A percentile compares a stretch with the other conserved stretches of the same genome.
Conservation (phyloP, 2,888 invertebrate genomes). For the Agapostemon virescens region DNA sequence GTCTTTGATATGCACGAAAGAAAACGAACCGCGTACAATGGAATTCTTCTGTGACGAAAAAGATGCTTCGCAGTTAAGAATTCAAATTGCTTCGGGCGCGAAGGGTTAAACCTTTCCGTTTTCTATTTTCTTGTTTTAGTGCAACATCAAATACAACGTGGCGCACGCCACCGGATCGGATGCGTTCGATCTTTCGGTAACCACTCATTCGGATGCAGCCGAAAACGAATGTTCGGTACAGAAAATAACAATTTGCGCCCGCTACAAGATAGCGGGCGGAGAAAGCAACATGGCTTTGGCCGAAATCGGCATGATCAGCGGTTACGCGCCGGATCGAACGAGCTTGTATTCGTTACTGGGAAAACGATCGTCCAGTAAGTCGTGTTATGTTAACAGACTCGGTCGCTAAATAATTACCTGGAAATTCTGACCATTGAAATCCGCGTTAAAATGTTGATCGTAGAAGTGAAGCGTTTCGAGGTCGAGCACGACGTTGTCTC, state of each 20-base stretch:
- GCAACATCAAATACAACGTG: slow-evolving; percentile 82
- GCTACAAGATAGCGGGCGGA: slow-evolving; percentile 79
- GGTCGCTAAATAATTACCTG: not conserved
- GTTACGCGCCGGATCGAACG: slow-evolving; percentile 84
- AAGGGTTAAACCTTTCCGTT: not conserved
- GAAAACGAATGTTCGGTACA: slow-evolving; percentile 81
- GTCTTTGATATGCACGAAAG: too few relatives aligned
- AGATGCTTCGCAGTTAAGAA: too few relatives aligned
- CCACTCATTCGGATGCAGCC: slow-evolving; percentile 78
- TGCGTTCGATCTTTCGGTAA: slow-evolving; percentile 82
- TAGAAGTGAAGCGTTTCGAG: slow-evolving; percentile 82
- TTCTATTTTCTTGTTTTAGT: slow-evolving; percentile 74
- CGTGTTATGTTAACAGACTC: slow-evolving; percentile 12
- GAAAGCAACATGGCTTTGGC: slow-evolving; percentile 83
- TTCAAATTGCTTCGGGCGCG: too few relatives aligned
- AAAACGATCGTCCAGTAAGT: slow-evolving; percentile 79
- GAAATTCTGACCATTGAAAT: not conserved
- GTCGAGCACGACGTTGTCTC: slow-evolving; percentile 81
- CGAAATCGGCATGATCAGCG: slow-evolving; percentile 85
- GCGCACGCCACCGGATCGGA: slow-evolving; percentile 80
- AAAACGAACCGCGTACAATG: too few relatives aligned
- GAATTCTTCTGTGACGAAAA: too few relatives aligned
- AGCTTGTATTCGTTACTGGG: slow-evolving; percentile 83
- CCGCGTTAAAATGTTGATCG: slow-evolving; percentile 3
- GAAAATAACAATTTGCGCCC: slow-evolving; percentile 75